Evolutionary conservation across 2,888 invertebrate species (phyloP).

Genomic region (Chrysodeixis includens): DNA sequence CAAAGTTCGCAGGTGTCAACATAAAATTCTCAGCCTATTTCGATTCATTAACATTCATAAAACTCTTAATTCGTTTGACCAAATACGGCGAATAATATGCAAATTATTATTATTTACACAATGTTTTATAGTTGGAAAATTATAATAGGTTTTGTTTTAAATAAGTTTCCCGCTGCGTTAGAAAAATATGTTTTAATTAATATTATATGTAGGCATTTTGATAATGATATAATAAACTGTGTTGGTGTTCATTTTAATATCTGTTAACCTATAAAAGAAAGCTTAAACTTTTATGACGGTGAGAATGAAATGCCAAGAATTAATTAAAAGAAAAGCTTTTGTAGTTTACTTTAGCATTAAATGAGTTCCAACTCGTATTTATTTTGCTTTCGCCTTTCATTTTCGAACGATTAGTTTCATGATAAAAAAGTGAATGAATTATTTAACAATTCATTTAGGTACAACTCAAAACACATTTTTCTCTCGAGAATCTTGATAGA

Average conservation of each 20-base stretch:
- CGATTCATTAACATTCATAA: constrained; percentile 19
- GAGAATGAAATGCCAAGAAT: too few relatives aligned
- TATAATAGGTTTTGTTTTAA: constrained; percentile 21
- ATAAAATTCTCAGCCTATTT: not conserved
- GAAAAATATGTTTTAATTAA: constrained; percentile 10
- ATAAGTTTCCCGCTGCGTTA: constrained; percentile 23
- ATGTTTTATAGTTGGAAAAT: constrained; percentile 30
- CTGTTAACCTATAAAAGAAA: not conserved
- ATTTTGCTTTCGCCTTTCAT: too few relatives aligned
- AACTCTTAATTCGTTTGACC: constrained; percentile 32
- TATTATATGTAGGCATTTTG: not conserved
- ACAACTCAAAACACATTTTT: too few relatives aligned
- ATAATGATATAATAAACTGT: not conserved
- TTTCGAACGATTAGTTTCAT: too few relatives aligned
- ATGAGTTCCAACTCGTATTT: too few relatives aligned
- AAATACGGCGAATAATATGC: constrained; percentile 39
- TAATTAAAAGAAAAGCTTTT: too few relatives aligned
- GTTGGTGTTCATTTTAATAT: not conserved
- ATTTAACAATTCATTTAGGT: too few relatives aligned
- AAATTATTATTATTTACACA: constrained; percentile 31
- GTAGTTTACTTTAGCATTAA: too few relatives aligned
- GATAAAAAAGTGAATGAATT: too few relatives aligned
- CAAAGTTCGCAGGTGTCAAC: not conserved
- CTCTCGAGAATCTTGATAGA: too few relatives aligned
- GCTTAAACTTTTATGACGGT: too few relatives aligned